Conservation (phyloP, 2,888 invertebrate species). For the Netelia fuscicornis region DNA sequence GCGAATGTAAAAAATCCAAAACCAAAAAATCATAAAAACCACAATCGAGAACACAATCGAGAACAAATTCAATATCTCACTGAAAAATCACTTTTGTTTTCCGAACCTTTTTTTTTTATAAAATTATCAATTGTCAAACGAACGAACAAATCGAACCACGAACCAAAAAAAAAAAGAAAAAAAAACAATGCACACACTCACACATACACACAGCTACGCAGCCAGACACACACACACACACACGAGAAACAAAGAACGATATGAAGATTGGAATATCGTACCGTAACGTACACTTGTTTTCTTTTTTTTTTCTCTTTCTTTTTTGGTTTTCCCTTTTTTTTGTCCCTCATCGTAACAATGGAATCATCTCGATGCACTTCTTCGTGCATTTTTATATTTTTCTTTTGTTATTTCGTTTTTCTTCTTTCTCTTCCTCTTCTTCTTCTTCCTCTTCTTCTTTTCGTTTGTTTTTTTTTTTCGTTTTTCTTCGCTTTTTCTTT, state of each 20-base stretch:
- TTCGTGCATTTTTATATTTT: constrained; percentile 28
- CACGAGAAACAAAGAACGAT: constrained; percentile 42
- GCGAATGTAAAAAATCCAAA: constrained; percentile 16
- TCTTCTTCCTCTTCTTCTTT: not conserved
- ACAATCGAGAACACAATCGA: no score
- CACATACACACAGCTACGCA: not conserved
- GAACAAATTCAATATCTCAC: not conserved
- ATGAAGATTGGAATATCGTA: constrained; percentile 58
- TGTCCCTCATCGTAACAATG: constrained; percentile 49
- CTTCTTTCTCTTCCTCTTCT: constrained; percentile 8
- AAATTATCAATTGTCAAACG: not conserved
- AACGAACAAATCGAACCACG: not conserved
- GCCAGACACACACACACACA: not conserved
- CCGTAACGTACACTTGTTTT: constrained; percentile 33
- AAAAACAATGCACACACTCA: no score
- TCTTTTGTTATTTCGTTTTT: not conserved
- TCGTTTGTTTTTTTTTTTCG: constrained; percentile 32
- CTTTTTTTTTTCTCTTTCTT: constrained; percentile 11
- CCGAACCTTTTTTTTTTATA: not conserved
- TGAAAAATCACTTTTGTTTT: constrained; percentile 15
- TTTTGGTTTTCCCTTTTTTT: constrained; percentile 20
- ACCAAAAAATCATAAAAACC: not conserved
- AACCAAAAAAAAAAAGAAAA: not conserved
- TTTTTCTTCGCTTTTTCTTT: constrained; percentile 28
- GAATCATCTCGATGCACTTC: constrained; percentile 43